Evolutionary conservation across 2,888 invertebrate genomes (phyloP).

Genomic region (Drosophila anceps): DNA sequence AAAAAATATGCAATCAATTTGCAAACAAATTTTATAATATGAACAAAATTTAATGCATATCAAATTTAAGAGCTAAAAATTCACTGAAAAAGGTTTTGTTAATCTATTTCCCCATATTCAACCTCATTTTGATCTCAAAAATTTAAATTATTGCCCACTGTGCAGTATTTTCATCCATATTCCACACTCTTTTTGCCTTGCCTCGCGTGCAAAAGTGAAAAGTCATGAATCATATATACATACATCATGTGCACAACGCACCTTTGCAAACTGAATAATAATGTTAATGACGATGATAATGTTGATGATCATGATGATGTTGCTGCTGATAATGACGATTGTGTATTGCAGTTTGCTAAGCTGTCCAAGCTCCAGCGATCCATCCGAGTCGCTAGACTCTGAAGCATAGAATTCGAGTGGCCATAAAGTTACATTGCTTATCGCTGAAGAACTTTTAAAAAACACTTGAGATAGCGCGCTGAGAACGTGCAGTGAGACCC

Average conservation of each 20-base stretch:
- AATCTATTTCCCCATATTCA: neutral
- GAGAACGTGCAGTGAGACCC: conserved; percentile 56
- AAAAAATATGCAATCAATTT: too few relatives aligned
- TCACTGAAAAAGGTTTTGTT: too few relatives aligned
- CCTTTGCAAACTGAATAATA: conserved; percentile 60
- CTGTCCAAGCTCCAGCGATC: conserved; percentile 25
- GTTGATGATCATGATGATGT: conserved; percentile 27
- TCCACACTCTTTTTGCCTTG: conserved; percentile 36
- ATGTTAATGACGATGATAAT: conserved; percentile 42
- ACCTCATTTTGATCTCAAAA: neutral
- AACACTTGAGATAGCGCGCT: conserved; percentile 76
- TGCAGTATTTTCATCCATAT: conserved; percentile 26
- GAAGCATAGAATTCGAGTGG: conserved; percentile 62
- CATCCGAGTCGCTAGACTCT: conserved; percentile 25
- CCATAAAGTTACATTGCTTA: conserved; percentile 79
- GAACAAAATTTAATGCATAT: too few relatives aligned
- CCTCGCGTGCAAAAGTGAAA: conserved; percentile 72
- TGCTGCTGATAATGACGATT: conserved; percentile 26
- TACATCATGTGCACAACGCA: conserved; percentile 69
- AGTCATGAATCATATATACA: conserved; percentile 77
- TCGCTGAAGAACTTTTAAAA: conserved; percentile 80
- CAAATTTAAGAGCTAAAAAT: too few relatives aligned
- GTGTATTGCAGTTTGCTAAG: conserved; percentile 27
- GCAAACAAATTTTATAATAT: too few relatives aligned
- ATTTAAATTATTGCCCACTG: conserved; percentile 23